Percentiles rank a stretch among this genome's conserved stretches.
phyloP scores from a whole-genome alignment of 2,888 invertebrate species.

The Callimorpha dominula region DNA sequence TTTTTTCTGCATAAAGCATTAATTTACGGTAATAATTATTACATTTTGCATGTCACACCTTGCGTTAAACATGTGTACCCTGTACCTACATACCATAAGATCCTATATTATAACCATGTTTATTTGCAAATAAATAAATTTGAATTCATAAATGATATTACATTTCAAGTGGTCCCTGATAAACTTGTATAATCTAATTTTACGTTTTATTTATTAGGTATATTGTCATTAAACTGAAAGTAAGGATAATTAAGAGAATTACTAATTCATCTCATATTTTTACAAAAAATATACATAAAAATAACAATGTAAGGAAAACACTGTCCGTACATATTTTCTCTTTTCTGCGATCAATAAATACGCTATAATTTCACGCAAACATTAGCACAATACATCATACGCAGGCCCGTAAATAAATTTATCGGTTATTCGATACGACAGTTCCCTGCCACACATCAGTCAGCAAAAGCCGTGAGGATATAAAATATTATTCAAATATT shows the following conservation, averaged over 20 bases:
- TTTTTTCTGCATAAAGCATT: neutral
- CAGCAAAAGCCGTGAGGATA: slow-evolving; percentile 32
- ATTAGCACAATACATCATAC: slow-evolving; percentile 55
- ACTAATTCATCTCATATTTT: neutral
- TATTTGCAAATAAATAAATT: no score
- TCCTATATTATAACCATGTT: no score
- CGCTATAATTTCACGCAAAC: slow-evolving; percentile 19
- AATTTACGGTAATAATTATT: no score
- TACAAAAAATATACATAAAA: neutral
- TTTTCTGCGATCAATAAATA: neutral
- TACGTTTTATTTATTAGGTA: neutral
- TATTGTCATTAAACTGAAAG: no score
- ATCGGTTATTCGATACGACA: slow-evolving; percentile 59
- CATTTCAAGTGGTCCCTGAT: no score
- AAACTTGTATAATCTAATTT: no score
- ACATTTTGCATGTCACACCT: no score
- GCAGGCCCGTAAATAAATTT: slow-evolving; percentile 58
- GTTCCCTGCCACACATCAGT: slow-evolving; percentile 34
- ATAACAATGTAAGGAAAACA: neutral
- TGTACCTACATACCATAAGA: no score
- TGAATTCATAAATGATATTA: no score
- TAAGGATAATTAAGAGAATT: no score
- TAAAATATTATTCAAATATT: slow-evolving; percentile 28
- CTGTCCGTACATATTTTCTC: no score
- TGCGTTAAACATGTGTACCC: neutral